Conservation (phyloP, 2,888 invertebrate genomes). For the Nomada lathburiana region DNA sequence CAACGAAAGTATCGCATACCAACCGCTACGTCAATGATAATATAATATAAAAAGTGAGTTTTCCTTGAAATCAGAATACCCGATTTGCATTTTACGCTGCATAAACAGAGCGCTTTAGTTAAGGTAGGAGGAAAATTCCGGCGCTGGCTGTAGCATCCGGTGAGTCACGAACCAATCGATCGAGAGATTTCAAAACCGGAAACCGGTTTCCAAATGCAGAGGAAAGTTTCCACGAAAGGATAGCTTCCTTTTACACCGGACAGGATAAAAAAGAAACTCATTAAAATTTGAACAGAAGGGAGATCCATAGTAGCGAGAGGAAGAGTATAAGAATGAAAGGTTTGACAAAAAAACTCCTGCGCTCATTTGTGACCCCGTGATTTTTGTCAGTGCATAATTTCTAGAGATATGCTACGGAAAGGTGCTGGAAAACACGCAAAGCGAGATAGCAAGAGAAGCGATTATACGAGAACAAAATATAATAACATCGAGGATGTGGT, state of each 20-base stretch:
- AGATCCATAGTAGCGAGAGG: neutral
- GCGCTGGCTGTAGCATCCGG: neutral
- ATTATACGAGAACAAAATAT: neutral
- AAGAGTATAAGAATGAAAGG: neutral
- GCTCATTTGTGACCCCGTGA: neutral
- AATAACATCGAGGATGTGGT: no score
- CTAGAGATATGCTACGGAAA: neutral
- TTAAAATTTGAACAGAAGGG: neutral
- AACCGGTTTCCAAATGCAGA: no score
- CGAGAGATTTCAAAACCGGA: neutral
- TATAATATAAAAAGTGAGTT: neutral
- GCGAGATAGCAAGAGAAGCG: slow-evolving; percentile 1
- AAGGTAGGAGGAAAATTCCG: neutral
- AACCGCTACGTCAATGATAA: neutral
- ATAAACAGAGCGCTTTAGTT: no score
- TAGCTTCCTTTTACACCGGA: neutral
- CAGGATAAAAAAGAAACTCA: neutral
- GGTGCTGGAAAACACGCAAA: neutral
- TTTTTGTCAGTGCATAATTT: neutral
- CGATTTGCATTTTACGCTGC: neutral
- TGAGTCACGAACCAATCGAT: neutral
- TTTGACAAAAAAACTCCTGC: neutral
- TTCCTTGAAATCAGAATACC: neutral
- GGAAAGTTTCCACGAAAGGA: neutral
- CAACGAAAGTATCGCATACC: neutral